These are phyloP conservation scores for Mythimna vitellina DNA, from an alignment of 2,888 invertebrate species.

Conservation along the genomic window DNA sequence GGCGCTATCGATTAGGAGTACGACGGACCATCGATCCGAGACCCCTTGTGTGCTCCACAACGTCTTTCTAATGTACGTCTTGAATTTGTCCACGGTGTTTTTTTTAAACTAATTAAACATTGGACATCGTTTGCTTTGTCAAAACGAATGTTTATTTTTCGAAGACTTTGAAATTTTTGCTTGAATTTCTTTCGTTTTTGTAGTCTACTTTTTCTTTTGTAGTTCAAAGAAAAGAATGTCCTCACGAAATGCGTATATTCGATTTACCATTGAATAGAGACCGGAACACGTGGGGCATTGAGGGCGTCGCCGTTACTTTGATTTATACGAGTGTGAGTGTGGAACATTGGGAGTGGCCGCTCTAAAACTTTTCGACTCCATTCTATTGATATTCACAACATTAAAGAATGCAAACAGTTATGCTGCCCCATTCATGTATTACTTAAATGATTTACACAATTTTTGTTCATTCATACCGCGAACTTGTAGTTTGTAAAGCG, in stretches of 20 bases:
- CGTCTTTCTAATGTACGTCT: slow-evolving; percentile 81
- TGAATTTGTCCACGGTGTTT: slow-evolving; percentile 72
- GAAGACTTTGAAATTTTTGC: slow-evolving; percentile 1
- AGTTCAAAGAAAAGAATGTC: slow-evolving; percentile 15
- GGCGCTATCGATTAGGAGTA: slow-evolving; percentile 86
- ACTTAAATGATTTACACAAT: slow-evolving; percentile 53
- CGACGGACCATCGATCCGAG: slow-evolving; percentile 82
- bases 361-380: slow-evolving; percentile 27
- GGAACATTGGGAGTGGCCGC: slow-evolving; percentile 42
- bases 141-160: slow-evolving; percentile 25
- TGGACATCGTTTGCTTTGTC: slow-evolving; percentile 28
- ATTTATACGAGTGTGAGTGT: slow-evolving; percentile 30
- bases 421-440: slow-evolving; percentile 49
- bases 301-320: slow-evolving; percentile 51
- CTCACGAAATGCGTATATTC: slow-evolving; percentile 40
- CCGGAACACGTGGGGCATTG: slow-evolving; percentile 46
- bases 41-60: slow-evolving; percentile 76
- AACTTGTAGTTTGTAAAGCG: slow-evolving; percentile 21
- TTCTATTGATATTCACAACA: slow-evolving; percentile 25
- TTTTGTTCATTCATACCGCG: slow-evolving; percentile 55
- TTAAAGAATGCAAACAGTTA: slow-evolving; percentile 37
- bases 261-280: slow-evolving; percentile 40
- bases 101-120: slow-evolving; percentile 64
- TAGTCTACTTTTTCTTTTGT: slow-evolving; percentile 22
- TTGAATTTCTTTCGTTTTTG: slow-evolving; percentile 4